These are phyloP conservation scores for Seira musarum DNA, from an alignment of 2,888 invertebrate genomes.

Conservation along the genomic window DNA sequence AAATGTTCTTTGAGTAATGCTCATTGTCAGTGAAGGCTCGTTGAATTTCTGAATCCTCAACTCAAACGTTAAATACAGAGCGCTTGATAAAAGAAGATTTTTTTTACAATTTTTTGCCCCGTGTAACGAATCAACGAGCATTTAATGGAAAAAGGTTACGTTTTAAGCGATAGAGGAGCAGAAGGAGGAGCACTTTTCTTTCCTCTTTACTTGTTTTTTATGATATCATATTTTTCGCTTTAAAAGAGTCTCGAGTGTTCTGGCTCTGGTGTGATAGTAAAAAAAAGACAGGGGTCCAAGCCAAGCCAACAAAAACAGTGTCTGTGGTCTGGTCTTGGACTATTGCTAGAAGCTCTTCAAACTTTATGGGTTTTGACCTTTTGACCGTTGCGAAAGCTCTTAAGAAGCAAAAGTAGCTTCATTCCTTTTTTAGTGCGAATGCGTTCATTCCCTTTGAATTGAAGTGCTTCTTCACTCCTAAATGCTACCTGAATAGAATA, in stretches of 20 bases:
- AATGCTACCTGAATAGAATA: no score
- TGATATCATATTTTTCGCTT: conserved; percentile 48
- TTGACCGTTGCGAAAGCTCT: conserved; percentile 9
- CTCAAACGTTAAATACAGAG: conserved; percentile 13
- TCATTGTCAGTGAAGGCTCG: conserved; percentile 16
- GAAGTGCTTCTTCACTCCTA: conserved; percentile 14
- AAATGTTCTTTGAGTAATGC: conserved; percentile 3
- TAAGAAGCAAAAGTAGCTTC: background rate
- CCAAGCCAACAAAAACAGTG: conserved; percentile 5
- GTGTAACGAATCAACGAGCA: background rate
- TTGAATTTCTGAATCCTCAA: conserved; percentile 6
- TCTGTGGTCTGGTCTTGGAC: conserved; percentile 16
- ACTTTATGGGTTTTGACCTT: conserved; percentile 19
- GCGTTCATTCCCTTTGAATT: conserved; percentile 1
- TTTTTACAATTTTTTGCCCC: background rate
- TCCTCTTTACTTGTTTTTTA: conserved; percentile 42
- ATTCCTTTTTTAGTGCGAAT: background rate
- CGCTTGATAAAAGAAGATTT: background rate
- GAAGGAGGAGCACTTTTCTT: conserved; percentile 3
- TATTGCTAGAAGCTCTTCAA: background rate
- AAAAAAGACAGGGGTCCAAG: conserved; percentile 14
- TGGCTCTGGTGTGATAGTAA: conserved; percentile 15
- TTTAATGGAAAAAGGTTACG: conserved; percentile 8
- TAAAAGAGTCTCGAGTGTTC: conserved; percentile 17
- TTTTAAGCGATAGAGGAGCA: background rate